Evolutionary conservation across 2,113 vertebrate genomes (phyloP), one percentile per base, ranked within the genome.

Genomic region (Burhinus oedicnemus): DNA sequence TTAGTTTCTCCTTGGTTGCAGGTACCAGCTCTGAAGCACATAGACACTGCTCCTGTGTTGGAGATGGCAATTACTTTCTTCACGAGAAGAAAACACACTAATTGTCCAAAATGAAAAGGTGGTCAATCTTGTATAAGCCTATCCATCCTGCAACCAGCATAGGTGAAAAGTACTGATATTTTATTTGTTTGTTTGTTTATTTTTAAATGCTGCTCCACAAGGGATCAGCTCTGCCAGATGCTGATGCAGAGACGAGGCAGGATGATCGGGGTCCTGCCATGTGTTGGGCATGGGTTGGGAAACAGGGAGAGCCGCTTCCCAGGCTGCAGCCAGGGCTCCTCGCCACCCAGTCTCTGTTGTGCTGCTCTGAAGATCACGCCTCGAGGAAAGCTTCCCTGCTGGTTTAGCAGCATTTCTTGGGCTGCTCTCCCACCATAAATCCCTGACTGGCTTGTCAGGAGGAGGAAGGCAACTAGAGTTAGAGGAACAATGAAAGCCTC

Each of bases 291-390:
- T 0, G 2, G 66, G 30, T n/a, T 65, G 34, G 65, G 61, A 82
- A 92, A 77, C 0, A 0, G 5, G 11, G 2, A 36, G 44, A 83
- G 20, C 45, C 9, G 0, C 40, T 70, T 49, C 49, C 27, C 58
- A 95, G 61, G 36, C 40, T 77, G 36, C 16, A 51, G 29, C 65
- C 72, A 52, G 40, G 36, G 42, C 75, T 76, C 44, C 49, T 77
- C 6, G 5, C 13, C 61, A 68, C 30, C 36, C 38, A 51, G 26
- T 49, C 47, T 51, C 57, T 36, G 23, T 38, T 52, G 27, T 52
- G 20, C 62, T 68, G 11, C 51, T 94, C 62, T n/a, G 62, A 77
- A 87, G 47, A 75, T 74, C 34, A 30, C 0, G 1, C 20, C 44
- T 51, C 2, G 0, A 93, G 23, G 34, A 90, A 90, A 69, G 58